Evolutionary conservation across 2,888 invertebrate genomes (phyloP), one percentile per base, ranked within the genome.

Genomic region (Eumacrocentrus americanus): DNA sequence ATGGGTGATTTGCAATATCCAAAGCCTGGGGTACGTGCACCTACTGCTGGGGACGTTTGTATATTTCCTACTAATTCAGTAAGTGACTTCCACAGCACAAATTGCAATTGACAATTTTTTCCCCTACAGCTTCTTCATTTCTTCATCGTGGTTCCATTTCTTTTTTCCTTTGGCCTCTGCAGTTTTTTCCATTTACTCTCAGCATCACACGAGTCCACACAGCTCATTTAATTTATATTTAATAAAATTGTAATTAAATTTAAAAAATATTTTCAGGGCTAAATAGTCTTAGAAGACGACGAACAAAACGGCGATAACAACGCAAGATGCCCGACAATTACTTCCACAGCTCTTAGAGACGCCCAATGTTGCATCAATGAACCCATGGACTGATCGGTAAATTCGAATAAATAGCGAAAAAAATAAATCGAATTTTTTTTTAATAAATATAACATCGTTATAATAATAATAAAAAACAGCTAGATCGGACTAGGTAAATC

Each of bases 1-100:
- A 84, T 89, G 82, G 87, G 89, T 78, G 90, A 90, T 78, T 87
- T 87, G 84, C 88, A 88, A 76, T 89, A 88, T 80, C 88, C 88
- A 67, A 9, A 29, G 5, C 29, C 29, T 29, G 29, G 4, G 29
- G 77, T 77, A 58, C 82, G 82, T 70, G 81, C 81, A 58, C 81
- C 82, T 64, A 81, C 82, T 66, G 79, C 82, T 63, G 83, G 82
- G 65, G 83, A 83, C 67, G 82, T 83, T 66, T 78, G 83, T 70
- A 82, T 83, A 69, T 84, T 82, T 72, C 83, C 84, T 64, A 81
- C 81, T 63, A 73, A 74, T 68, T 73, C 80, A 70, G 80, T 81
- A 75, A 81, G 80, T 80, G 68, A 65, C 53, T 69, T 22, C 20
- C 16, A 34, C 42, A 34, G 38, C 48, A 58, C 51, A 35, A 29